Conservation (phyloP, 2,797 vertebrate species). For the Tokudaia tokunoshimensis region DNA sequence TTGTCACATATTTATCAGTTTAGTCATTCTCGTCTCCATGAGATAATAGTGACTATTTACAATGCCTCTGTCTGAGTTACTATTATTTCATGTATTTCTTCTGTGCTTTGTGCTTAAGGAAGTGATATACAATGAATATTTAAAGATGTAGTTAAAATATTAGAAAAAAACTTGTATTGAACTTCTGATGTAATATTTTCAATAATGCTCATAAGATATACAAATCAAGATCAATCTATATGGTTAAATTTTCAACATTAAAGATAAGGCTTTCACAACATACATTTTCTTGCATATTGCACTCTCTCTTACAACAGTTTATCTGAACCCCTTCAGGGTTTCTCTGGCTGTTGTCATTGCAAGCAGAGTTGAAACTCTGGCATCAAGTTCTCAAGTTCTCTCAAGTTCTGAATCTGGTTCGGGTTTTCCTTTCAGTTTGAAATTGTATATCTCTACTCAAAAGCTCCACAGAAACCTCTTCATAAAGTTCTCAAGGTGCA, state of each 20-base stretch:
- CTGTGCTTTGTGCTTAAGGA: neutral
- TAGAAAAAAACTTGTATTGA: slow-evolving; percentile 16
- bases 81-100: neutral
- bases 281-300: neutral
- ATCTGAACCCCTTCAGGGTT: neutral
- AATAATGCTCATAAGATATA: neutral
- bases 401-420: neutral
- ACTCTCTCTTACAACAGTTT: neutral
- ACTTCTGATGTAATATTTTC: slow-evolving; percentile 6
- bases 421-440: neutral
- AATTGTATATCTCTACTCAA: neutral
- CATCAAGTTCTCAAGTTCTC: neutral
- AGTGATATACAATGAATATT: neutral
- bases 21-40: slow-evolving; percentile 3
- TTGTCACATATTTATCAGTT: slow-evolving; percentile 12
- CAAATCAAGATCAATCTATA: neutral
- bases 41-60: slow-evolving; percentile 59
- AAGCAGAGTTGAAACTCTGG: neutral
- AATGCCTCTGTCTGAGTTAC: slow-evolving; percentile 52
- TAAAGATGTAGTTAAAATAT: neutral
- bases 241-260: neutral
- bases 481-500: neutral
- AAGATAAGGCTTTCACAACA: neutral
- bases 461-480: neutral
- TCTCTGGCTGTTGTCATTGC: neutral